Evolutionary conservation across 1,140 invertebrate species (phyloP), one percentile per base, ranked within the genome.

Genomic region (Mercenaria mercenaria): DNA sequence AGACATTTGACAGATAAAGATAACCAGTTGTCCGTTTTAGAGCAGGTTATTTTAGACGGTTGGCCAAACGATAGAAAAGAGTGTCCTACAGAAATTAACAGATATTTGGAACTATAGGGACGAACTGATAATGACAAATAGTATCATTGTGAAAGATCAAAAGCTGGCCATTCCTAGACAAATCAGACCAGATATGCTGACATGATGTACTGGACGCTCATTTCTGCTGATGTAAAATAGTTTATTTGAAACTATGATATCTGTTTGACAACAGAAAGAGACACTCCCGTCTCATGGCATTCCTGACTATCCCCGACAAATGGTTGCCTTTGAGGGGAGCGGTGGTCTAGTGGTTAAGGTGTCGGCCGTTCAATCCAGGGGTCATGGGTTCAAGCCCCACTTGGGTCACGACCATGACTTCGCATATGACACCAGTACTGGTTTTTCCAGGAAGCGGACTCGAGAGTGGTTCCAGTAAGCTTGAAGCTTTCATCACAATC

Each of bases 201-300:
- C 43, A 29, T 74, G 15, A 50, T 88, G 39, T 91, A 4, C 56
- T 91, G 90, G 90, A 76, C 90, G 13, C 34, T 79, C 3, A 91
- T 89, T 39, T 43, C 76, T 32, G 4, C n/a, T 15, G 29, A 77
- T 2, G 79, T 90, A 3, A 32, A 15, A 20, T 8, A 83, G 11
- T 15, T 83, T 4, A 61, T 89, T 6, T 52, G 29, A 8, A 89
- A 37, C 2, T 89, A 59, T 52, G 2, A 3, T 15, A 52, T 69
- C 6, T 89, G 88, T 59, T 52, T 34, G n/a, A 0, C 2, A 52
- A 52, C 26, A 80, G 41, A 10, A 34, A n/a, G 61, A 79, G 23
- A 26, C 76, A 41, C 15, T 79, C 26, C 8, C 11, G 11, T n/a
- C 39, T 50, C 84, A 87, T 26, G 43, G 20, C 8, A 41, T 90